A percentile compares a stretch with the other conserved stretches of the same genome.
Conservation (phyloP, 2,113 vertebrate genomes). For the Casuarius casuarius region DNA sequence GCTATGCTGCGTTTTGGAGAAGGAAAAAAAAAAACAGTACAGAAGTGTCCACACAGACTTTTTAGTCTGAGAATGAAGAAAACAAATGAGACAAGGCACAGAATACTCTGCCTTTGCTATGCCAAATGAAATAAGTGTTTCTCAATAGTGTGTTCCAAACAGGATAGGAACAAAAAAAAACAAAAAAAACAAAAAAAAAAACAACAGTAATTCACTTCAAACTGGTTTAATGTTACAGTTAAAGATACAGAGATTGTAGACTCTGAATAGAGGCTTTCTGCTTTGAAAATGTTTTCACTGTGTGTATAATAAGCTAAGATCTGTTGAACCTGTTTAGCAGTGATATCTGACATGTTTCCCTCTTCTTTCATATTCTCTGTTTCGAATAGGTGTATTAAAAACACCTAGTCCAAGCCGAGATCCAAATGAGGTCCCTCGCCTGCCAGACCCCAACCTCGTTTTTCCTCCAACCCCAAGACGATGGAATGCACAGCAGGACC, state of each 20-base stretch:
- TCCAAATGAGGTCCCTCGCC: slow-evolving; percentile 86
- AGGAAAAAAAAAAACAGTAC: neutral
- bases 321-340: slow-evolving; percentile 1
- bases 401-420: slow-evolving; percentile 84
- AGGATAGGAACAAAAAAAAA: neutral
- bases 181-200: neutral
- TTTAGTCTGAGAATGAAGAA: neutral
- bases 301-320: neutral
- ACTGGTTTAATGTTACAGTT: neutral
- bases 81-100: neutral
- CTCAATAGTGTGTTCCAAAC: neutral
- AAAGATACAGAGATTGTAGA: neutral
- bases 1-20: neutral
- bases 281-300: neutral
- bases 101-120: neutral
- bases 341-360: slow-evolving; percentile 49
- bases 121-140: neutral
- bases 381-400: slow-evolving; percentile 77
- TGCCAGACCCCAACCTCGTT: slow-evolving; percentile 92
- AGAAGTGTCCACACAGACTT: neutral
- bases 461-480: slow-evolving; percentile 93
- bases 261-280: slow-evolving; percentile 1
- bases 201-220: neutral
- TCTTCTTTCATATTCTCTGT: slow-evolving; percentile 22
- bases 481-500: slow-evolving; percentile 82